Conservation (phyloP, 2,797 vertebrate species). For the Ptychobarbus kaznakovi region DNA sequence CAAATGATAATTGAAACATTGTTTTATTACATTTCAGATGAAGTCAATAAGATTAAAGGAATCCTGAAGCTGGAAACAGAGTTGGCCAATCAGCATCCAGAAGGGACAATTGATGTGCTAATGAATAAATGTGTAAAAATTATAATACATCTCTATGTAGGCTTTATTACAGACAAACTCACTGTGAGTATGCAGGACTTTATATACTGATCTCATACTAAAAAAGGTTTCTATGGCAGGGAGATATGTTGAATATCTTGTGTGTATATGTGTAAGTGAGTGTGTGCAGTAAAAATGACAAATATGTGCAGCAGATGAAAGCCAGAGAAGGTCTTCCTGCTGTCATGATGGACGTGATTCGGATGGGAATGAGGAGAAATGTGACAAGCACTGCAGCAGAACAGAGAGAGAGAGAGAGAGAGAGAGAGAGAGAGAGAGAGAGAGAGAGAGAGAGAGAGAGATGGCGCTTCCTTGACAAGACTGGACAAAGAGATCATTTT, state of each 20-base stretch:
- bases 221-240: not conserved
- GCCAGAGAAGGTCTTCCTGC: not conserved
- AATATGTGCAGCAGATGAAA: constrained; percentile 16
- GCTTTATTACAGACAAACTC: not conserved
- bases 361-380: not conserved
- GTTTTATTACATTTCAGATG: not conserved
- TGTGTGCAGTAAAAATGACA: not conserved
- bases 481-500: not conserved
- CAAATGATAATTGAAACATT: not conserved
- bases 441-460: not conserved
- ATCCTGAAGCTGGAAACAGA: not conserved
- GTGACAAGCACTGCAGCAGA: constrained; percentile 28
- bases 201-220: not conserved
- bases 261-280: constrained; percentile 12
- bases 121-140: not conserved
- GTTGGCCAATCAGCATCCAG: not conserved
- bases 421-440: not conserved
- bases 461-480: not conserved
- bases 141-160: not conserved
- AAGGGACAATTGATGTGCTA: not conserved
- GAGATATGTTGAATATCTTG: not conserved
- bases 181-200: not conserved
- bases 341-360: not conserved
- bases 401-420: constrained; percentile 9
- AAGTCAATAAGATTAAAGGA: not conserved